Conservation (phyloP, 2,888 invertebrate genomes). For the Drosophila koepferae region DNA sequence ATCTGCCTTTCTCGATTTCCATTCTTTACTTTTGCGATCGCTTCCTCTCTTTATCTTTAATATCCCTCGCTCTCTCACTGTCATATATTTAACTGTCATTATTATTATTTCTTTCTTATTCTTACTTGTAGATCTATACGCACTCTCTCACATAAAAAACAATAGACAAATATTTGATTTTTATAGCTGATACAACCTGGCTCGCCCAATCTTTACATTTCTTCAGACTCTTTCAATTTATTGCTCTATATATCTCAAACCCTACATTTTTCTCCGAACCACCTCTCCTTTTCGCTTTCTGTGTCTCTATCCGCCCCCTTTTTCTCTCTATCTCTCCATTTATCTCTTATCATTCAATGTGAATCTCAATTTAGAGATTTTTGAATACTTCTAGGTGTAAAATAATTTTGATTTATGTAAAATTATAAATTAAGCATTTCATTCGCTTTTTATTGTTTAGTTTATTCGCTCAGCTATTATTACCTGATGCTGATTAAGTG, state of each 20-base stretch:
- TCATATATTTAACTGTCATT: neutral
- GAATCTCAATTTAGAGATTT: neutral
- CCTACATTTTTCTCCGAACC: too few species aligned
- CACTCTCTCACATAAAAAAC: too few species aligned
- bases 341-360: neutral
- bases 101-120: neutral
- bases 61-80: neutral
- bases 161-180: too few species aligned
- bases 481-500: conserved; percentile 43
- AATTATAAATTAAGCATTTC: neutral
- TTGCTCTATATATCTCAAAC: too few species aligned
- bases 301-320: too few species aligned
- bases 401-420: neutral
- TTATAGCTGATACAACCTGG: too few species aligned
- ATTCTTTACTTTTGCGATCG: too few species aligned
- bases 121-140: too few species aligned
- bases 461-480: conserved; percentile 9
- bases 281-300: too few species aligned
- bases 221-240: too few species aligned
- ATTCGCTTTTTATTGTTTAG: conserved; percentile 1
- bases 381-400: too few species aligned
- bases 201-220: too few species aligned
- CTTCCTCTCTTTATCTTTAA: neutral
- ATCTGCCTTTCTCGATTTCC: neutral
- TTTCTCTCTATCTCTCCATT: neutral